A percentile compares a stretch with the other conserved stretches of the same genome.
Evolutionary conservation across 2,113 vertebrate species (phyloP).

Genomic region (Gallinago paraguaiae): DNA sequence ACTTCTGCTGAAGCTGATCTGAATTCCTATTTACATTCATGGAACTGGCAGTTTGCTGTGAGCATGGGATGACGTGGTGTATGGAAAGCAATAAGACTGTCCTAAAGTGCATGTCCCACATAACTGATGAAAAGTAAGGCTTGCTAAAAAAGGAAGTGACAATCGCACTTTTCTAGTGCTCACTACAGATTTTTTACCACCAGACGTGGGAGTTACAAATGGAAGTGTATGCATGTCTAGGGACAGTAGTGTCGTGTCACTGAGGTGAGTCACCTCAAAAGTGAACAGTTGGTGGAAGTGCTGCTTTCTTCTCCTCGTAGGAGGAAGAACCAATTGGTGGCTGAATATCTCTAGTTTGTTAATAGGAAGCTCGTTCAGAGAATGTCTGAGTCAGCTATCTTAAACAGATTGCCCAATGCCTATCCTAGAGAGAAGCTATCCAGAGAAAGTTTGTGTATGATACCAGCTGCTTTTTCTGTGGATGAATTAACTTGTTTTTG

Average conservation of each 20-base stretch:
- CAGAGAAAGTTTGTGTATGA: not conserved
- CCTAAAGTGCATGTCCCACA: slow-evolving; percentile 42
- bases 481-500: not conserved
- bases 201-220: not conserved
- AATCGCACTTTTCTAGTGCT: not conserved
- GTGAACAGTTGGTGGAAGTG: not conserved
- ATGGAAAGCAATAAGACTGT: slow-evolving; percentile 16
- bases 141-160: not conserved
- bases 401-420: not conserved
- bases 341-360: not conserved
- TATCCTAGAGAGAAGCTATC: not conserved
- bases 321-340: not conserved
- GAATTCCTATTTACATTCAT: not conserved
- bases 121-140: slow-evolving; percentile 20
- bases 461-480: not conserved
- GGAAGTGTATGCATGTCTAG: not conserved
- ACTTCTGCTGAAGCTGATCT: slow-evolving; percentile 64
- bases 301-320: not conserved
- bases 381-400: not conserved
- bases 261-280: not conserved
- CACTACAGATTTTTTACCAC: not conserved
- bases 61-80: slow-evolving; percentile 8
- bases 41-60: not conserved
- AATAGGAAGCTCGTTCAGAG: not conserved
- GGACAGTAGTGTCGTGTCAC: not conserved